These are phyloP conservation scores for Rhyzopertha dominica DNA, from an alignment of 1,140 invertebrate genomes.

Conservation along the genomic window DNA sequence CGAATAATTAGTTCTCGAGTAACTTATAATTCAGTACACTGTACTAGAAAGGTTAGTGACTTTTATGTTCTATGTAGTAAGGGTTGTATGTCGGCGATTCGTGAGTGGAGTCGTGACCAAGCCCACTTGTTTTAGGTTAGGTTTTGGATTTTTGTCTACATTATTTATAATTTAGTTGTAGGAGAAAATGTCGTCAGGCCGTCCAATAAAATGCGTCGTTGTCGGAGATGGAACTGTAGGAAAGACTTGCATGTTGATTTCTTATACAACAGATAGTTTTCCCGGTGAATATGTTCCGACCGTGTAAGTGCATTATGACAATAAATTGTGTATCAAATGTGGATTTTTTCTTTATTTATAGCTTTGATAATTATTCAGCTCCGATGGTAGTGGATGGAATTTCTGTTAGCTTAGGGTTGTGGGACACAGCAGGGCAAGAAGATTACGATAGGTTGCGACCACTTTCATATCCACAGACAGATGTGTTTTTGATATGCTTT, in stretches of 20 bases:
- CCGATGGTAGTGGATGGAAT: slow-evolving; percentile 97
- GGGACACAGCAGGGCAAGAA: slow-evolving; percentile 96
- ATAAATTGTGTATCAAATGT: not conserved
- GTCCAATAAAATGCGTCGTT: slow-evolving; percentile 96
- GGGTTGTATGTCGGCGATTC: too few relatives aligned
- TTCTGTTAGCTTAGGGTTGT: slow-evolving; percentile 89
- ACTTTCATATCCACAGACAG: slow-evolving; percentile 91
- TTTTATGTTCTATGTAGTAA: too few relatives aligned
- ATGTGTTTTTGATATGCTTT: slow-evolving; percentile 99
- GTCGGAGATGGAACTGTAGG: slow-evolving; percentile 91
- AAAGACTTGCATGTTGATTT: slow-evolving; percentile 99
- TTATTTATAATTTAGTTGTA: not conserved
- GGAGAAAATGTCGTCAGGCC: slow-evolving; percentile 69
- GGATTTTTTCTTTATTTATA: slow-evolving; percentile 45
- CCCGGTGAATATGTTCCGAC: slow-evolving; percentile 97
- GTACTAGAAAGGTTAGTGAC: too few relatives aligned
- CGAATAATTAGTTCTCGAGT: too few relatives aligned
- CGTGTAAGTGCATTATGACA: slow-evolving; percentile 63
- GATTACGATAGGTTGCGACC: slow-evolving; percentile 95
- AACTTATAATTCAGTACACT: too few relatives aligned
- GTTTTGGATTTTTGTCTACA: not conserved
- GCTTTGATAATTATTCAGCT: slow-evolving; percentile 97
- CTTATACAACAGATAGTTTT: slow-evolving; percentile 98
- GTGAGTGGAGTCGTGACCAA: too few relatives aligned
- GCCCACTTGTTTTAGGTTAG: slow-evolving; percentile 9